Evolutionary conservation across 2,888 invertebrate species (phyloP).

Genomic region (Patella caerulea): DNA sequence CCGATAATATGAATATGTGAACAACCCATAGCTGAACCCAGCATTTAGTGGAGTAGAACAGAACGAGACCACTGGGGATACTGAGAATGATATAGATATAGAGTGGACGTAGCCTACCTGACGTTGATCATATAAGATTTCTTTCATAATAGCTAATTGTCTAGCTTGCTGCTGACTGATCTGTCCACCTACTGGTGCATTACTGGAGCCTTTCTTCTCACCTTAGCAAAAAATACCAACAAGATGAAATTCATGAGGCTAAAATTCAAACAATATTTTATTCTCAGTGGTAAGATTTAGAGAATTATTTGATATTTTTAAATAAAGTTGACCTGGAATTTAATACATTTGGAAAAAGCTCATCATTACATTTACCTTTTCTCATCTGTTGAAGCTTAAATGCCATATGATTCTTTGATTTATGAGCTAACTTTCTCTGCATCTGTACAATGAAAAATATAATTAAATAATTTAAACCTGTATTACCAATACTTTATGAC

Average conservation of each 20-base stretch:
- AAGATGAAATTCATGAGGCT: too few relatives aligned
- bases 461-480: too few relatives aligned
- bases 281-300: too few relatives aligned
- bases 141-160: constrained; percentile 63
- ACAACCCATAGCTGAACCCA: too few relatives aligned
- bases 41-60: too few relatives aligned
- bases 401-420: constrained; percentile 55
- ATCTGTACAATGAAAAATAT: constrained; percentile 39
- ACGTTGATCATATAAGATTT: constrained; percentile 62
- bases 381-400: constrained; percentile 43
- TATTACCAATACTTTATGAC: too few relatives aligned
- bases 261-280: too few relatives aligned
- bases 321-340: too few relatives aligned
- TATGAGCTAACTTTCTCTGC: constrained; percentile 50
- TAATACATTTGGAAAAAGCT: too few relatives aligned
- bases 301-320: too few relatives aligned
- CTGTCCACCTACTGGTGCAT: background rate
- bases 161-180: constrained; percentile 42
- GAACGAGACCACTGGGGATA: too few relatives aligned
- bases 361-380: constrained; percentile 32
- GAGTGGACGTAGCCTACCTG: constrained; percentile 43
- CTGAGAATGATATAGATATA: background rate
- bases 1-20: too few relatives aligned
- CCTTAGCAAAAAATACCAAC: constrained; percentile 31
- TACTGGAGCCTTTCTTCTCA: constrained; percentile 40